Base-by-base conservation (phyloP, 2,888 invertebrate genomes). In the Aplocera efformata region DNA sequence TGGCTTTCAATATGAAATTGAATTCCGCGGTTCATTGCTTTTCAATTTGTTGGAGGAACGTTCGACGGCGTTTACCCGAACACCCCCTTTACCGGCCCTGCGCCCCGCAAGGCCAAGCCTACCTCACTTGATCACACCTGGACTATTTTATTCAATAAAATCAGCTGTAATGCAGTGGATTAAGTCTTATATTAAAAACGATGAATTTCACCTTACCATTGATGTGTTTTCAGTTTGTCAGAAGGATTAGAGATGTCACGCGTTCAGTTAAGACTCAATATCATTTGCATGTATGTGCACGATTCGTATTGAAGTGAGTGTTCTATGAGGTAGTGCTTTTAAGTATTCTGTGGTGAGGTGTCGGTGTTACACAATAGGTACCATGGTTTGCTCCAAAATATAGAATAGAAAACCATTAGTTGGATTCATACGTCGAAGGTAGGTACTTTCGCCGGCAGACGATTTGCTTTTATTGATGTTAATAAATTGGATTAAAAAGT, bases 21-120 rank as follows among this genome's bases (percentile, higher is more conserved):
- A 91, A 91, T 91, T 90, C 90, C 88, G 90, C 88, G 90, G 90
- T 90, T 90, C 90, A 90, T 90, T 90, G 90, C 89, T 85, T 89
- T 89, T 89, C 90, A 89, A 90, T 90, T 88, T 88, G 86, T 85
- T 79, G 72, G 79, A 72, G 77, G 81, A 80, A 72, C 83, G 81
- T 72, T 79, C 77, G 70, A 68, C 71, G 72, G 67, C 81, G 78
- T 77, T 84, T 81, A 79, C 79, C 72, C 67, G 65, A 71, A 71
- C 38, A 73, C 74, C 65, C 69, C 60, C 13, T 17, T 3, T 17
- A 3, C 13, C 64, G 13, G 13, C 3, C 13, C 13, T 17, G 13
- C 13, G 5, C 13, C 13, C 13, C 13, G 13, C 13, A 3, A 17
- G 13, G 13, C 5, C 13, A 17, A 17, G 13, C 13, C 13, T 17